phyloP scores from a whole-genome alignment of 2,113 vertebrate species.

The Sitta europaea region DNA sequence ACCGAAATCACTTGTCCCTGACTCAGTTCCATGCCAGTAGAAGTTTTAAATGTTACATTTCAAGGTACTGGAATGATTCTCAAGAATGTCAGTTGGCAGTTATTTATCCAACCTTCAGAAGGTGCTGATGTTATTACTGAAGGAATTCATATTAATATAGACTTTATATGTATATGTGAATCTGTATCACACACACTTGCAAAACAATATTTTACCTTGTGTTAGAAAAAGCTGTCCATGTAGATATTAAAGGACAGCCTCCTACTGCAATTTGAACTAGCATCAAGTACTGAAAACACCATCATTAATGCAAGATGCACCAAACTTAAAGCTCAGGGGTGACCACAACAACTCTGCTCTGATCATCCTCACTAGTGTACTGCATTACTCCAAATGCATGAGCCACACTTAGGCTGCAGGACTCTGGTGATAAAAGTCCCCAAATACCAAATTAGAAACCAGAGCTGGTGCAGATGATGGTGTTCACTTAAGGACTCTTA shows the following conservation, averaged over 20 bases:
- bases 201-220: neutral
- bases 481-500: conserved; percentile 21
- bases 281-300: neutral
- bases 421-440: neutral
- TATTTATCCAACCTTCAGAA: neutral
- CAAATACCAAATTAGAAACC: conserved; percentile 12
- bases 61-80: neutral
- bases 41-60: neutral
- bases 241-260: neutral
- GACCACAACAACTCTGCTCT: neutral
- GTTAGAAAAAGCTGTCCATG: neutral
- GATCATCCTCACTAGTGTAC: neutral
- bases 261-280: neutral
- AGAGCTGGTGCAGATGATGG: neutral
- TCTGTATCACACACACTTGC: neutral
- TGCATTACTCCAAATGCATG: neutral
- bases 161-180: neutral
- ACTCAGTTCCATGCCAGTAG: neutral
- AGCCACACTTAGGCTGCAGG: neutral
- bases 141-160: neutral
- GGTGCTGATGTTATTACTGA: neutral
- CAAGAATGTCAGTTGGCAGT: neutral
- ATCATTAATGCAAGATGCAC: neutral
- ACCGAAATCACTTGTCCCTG: neutral
- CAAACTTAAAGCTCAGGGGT: neutral